phyloP scores from a whole-genome alignment of 2,797 vertebrate species.

The Trichosurus vulpecula region DNA sequence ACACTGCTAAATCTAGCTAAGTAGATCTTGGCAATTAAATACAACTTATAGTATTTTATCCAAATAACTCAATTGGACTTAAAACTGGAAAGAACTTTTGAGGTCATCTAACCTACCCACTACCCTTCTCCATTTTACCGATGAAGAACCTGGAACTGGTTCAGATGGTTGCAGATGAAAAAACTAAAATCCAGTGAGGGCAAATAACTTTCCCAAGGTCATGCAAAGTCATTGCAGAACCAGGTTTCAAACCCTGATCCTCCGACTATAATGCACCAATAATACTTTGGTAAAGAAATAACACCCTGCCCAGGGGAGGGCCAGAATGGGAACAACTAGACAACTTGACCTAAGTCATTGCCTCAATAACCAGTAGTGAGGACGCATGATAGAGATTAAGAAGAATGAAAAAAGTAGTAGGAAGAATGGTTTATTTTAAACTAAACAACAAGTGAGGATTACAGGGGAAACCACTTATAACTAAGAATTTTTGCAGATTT shows the following conservation, averaged over 20 bases:
- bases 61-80: neutral
- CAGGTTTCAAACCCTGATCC: neutral
- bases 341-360: neutral
- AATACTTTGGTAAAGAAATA: too few species aligned
- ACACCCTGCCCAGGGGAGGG: neutral
- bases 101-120: neutral
- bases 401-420: neutral
- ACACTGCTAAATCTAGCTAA: neutral
- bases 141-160: too few species aligned
- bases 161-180: too few species aligned
- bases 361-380: neutral
- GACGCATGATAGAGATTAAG: conserved; percentile 6
- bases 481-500: neutral
- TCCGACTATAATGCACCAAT: neutral
- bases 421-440: neutral
- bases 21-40: neutral
- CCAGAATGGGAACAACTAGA: neutral
- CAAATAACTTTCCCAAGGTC: neutral
- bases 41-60: neutral
- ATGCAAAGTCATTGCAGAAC: neutral
- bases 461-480: neutral
- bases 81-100: neutral
- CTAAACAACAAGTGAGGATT: neutral
- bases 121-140: neutral
- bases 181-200: neutral